A percentile compares a stretch with the other conserved stretches of the same genome.
Conservation (phyloP, 2,113 vertebrate species). For the Syngnathus floridae region DNA sequence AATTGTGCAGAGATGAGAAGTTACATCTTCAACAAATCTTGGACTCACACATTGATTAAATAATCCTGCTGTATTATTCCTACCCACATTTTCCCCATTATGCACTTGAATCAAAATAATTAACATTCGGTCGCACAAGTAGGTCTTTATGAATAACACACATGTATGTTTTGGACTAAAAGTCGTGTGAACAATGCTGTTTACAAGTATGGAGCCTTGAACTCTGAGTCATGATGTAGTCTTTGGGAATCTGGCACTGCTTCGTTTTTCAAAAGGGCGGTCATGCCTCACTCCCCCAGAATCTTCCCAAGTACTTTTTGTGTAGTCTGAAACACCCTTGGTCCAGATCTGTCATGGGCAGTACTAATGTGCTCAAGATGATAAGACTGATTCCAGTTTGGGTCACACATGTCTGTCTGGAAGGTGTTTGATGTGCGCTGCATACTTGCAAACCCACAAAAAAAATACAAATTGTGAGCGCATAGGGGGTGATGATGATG, state of each 20-base stretch:
- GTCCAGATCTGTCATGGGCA: conserved; percentile 11
- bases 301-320: conserved; percentile 22
- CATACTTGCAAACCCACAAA: conserved; percentile 4
- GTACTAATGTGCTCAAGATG: conserved; percentile 19
- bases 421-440: background rate
- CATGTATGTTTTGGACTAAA: conserved; percentile 29
- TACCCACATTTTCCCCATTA: conserved; percentile 9
- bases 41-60: conserved; percentile 6
- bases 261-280: conserved; percentile 25
- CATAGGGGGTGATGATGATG: background rate
- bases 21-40: background rate
- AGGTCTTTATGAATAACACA: background rate
- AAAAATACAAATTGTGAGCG: background rate
- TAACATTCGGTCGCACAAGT: background rate
- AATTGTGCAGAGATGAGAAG: conserved; percentile 2
- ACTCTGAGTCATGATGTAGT: conserved; percentile 53
- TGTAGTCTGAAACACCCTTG: conserved; percentile 17
- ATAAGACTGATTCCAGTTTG: conserved; percentile 5
- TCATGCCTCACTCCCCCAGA: conserved; percentile 35
- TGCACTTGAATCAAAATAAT: conserved; percentile 30
- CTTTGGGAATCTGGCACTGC: conserved; percentile 47
- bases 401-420: background rate
- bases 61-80: background rate
- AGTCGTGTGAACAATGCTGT: conserved; percentile 56
- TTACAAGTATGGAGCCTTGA: conserved; percentile 51